Base-by-base conservation (phyloP, 30 jellyfish, hydroid and myxozoan genomes). In the Aurelia aurita complex sp. Pacific region DNA sequence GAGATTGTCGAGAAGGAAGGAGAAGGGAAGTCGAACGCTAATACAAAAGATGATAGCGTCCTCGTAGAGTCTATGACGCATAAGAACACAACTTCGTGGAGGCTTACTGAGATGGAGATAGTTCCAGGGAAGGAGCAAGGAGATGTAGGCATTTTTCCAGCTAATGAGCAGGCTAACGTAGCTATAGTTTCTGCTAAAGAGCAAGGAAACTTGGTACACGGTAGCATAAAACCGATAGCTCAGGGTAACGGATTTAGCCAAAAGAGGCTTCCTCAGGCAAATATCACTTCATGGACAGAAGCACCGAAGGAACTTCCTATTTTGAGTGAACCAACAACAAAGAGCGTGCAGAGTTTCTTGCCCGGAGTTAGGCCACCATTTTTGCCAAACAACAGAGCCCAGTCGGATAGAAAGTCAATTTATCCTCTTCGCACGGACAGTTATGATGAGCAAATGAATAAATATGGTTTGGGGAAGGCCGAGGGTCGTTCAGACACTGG, bases 291-390 rank as follows among this genome's bases (percentile, higher is more conserved):
- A 11, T 66, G 18, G 34, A 76, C 87, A 38, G 43, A 85, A 64
- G 83, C 94, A 19, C 88, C 88, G 10, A 32, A 40, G 38, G 88
- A 76, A 32, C 53, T 76, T 46, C 88, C 88, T 2, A 74, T 67
- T 38, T 35, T 74, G 51, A 74, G 69, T 50, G 83, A 85, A 64
- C 87, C 94, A 15, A 76, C 94, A 15, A 74, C 94, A 50, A 85
- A 85, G 69, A 85, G 88, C n/a, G 94, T 51, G 42, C 87, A 74
- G 88, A 74, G 57, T 38, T 74, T 73, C 77, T 40, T 76, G 59
- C 88, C 94, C 5, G 88, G 80, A 5, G 69, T 76, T 17, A 74
- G 67, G 67, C 82, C 88, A 16, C 88, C 87, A 13, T 42, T 67
- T 43, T n/a, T 66, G 23, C 77, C 69, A 33, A 51, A 55, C 33